phyloP scores from a whole-genome alignment of 2,888 invertebrate genomes.

The Cataglyphis rosenhaueri region DNA sequence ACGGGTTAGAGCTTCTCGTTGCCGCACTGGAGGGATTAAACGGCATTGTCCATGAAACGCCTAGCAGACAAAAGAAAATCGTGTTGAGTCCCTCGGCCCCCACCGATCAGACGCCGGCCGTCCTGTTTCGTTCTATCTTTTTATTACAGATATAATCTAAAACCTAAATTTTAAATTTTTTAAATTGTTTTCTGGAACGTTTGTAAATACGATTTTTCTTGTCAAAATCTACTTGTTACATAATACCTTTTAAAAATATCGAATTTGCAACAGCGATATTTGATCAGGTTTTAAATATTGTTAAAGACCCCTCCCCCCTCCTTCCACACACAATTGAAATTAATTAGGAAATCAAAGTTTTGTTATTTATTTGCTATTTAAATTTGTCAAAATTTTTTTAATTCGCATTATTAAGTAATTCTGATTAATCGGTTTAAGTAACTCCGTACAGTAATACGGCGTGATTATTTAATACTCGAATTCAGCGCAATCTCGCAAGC shows the following conservation, averaged over 20 bases:
- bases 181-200: background rate
- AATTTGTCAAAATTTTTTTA: background rate
- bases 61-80: slow-evolving; percentile 75
- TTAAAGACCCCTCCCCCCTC: background rate
- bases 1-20: slow-evolving; percentile 35
- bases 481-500: slow-evolving; percentile 35
- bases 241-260: background rate
- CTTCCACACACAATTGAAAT: background rate
- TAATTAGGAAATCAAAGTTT: slow-evolving; percentile 1
- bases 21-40: slow-evolving; percentile 68
- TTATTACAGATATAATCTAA: background rate
- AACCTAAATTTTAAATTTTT: background rate
- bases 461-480: background rate
- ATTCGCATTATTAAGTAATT: slow-evolving; percentile 12
- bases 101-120: slow-evolving; percentile 45
- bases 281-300: background rate
- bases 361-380: slow-evolving; percentile 3
- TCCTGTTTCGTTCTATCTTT: slow-evolving; percentile 17
- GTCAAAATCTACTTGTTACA: background rate
- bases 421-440: slow-evolving; percentile 5
- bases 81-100: slow-evolving; percentile 46
- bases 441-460: background rate
- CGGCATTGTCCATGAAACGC: slow-evolving; percentile 70
- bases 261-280: background rate
- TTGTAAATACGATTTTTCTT: background rate